Evolutionary conservation across 2,113 vertebrate species (phyloP), one percentile per base, ranked within the genome.

Genomic region (Urocynchramus pylzowi): DNA sequence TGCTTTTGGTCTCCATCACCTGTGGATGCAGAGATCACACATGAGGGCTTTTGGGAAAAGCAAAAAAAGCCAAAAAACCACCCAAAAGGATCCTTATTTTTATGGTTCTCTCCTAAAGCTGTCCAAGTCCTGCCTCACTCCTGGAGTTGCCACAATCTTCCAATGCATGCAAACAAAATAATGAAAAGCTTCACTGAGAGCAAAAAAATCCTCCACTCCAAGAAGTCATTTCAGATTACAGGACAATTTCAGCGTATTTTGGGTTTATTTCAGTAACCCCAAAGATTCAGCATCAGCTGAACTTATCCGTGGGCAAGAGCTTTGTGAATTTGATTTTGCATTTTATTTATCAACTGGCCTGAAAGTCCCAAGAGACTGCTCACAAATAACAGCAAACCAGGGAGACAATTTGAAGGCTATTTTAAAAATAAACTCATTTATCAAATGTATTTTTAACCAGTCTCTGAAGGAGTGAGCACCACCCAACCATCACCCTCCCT

Each of bases 1-100:
- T 99, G 97, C 99, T 99, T 98, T 99, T 99, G 81, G 99, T 99
- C 97, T 99, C 99, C 99, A 99, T 99, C 96, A 99, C 99, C 99
- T 99, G 97, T 78, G 64, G 76, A 76, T 14, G 37, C 44, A 96
- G n/a, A 95, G 96, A 95, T 74, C 18, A 28, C 45, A 76, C 4
- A 3, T 96, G 89, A 98, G 84, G 73, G 45, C 21, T 41, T 71
- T 42, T 13, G 9, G 33, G 79, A 91, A 91, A 14, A 74, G 44
- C 8, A 67, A 33, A n/a, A 28, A 15, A 64, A 59, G 47, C 11
- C 56, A n/a, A 31, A 5, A 5, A 56, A 49, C 4, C n/a, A 16
- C 65, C n/a, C 50, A 15, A 71, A 65, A 5, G 21, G 35, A 53
- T 16, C 24, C 2, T 74, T 18, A 13, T 47, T 83, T 69, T 81